Conservation (phyloP, 2,113 vertebrate genomes). For the Lethenteron camtschaticum region DNA sequence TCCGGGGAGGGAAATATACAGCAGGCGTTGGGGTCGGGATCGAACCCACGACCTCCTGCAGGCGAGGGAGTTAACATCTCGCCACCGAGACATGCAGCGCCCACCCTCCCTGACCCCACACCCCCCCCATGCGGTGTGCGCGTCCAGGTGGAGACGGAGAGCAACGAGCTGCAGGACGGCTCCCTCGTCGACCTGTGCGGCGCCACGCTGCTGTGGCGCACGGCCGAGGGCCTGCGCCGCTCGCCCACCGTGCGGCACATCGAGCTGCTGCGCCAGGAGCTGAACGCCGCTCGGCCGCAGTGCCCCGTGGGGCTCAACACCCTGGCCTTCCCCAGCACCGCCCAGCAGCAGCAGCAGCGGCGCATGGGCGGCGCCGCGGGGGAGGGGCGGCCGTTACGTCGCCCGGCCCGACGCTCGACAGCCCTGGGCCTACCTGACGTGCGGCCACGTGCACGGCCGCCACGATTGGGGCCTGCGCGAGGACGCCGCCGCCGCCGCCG, state of each 20-base stretch:
- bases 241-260: conserved; percentile 56
- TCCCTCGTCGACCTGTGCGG: conserved; percentile 89
- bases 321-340: conserved; percentile 49
- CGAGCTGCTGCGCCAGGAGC: conserved; percentile 53
- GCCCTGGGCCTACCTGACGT: conserved; percentile 35
- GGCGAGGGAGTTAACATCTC: not conserved
- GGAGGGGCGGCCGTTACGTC: conserved; percentile 31
- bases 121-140: not conserved
- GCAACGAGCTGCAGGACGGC: conserved; percentile 69
- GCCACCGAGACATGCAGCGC: not conserved
- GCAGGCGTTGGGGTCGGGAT: not conserved
- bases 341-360: conserved; percentile 18
- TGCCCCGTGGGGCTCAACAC: conserved; percentile 64
- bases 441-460: conserved; percentile 42
- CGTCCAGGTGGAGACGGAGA: conserved; percentile 68
- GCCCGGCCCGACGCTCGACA: conserved; percentile 70
- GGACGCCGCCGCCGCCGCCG: too few relatives aligned
- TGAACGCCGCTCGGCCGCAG: conserved; percentile 47
- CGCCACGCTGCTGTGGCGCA: conserved; percentile 79
- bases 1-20: conserved; percentile 2
- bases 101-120: too few relatives aligned
- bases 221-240: conserved; percentile 39
- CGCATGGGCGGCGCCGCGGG: conserved; percentile 9
- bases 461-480: conserved; percentile 18
- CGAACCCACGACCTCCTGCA: not conserved